Base-by-base conservation (phyloP, 2,113 vertebrate genomes). In the Pongo pygmaeus region DNA sequence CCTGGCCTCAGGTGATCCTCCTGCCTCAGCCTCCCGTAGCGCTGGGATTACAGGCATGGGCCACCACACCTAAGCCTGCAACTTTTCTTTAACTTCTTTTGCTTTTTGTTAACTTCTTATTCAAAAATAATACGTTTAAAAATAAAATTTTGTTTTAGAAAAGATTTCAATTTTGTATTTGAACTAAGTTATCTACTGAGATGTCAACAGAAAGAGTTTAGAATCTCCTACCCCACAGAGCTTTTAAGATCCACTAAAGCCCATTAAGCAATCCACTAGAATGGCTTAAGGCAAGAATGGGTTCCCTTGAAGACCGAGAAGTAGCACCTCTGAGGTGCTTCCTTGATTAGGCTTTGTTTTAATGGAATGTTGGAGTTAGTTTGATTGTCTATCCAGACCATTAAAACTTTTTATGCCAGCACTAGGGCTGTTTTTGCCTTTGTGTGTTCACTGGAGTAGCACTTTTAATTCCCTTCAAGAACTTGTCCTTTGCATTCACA, bases 151-250 rank as follows among this genome's bases (percentile, higher is more conserved):
- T 52, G 38, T 40, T 55, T 67, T 67, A 69, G 4, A 40, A 81
- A 91, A 94, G 27, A 61, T 52, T 48, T 8, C 46, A 88, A 3
- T 88, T 75, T 25, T 16, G 30, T 83, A 8, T 84, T 92, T 30
- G 35, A 59, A 83, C 50, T 70, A 46, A 67, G 7, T 78, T 57
- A 70, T 52, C 69, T 90, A 27, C 20, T 50, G 17, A 84, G 46
- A 69, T 92, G 18, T n/a, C 84, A 30, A 30, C 87, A 92, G 52
- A 52, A 95, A 95, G 43, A 22, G 67, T 89, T 88, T 88, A 57
- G 25, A 94, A 13, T 96, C 43, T 86, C 55, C 57, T 87, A 35
- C 23, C 3, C 30, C 59, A 18, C 75, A 57, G 43, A 50, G 12
- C 13, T 84, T 77, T 94, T 72, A 94, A n/a, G 48, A 30, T 77